Evolutionary conservation across 2,888 invertebrate genomes (phyloP), one percentile per base, ranked within the genome.

Genomic region (Andrena fulva): DNA sequence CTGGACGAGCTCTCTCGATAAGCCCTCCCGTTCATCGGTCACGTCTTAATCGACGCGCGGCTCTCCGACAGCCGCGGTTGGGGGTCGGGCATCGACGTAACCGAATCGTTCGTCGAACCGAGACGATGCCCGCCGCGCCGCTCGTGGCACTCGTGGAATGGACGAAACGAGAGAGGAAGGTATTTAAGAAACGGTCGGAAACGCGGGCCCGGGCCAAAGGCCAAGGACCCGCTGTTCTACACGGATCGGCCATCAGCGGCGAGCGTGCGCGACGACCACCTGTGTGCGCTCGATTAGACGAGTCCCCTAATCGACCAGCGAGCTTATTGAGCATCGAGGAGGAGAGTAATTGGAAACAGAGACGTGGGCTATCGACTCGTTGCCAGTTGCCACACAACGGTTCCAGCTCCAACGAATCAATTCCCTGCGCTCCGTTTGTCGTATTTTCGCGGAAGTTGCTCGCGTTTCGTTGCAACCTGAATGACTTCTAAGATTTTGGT

Each of bases 1-100:
- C 81, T 82, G 50, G 81, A 59, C 68, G 80, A 77, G 75, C 74
- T 82, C 72, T 29, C 80, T 87, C 88, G 85, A 89, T 88, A 86
- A 82, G 80, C 76, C 56, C 80, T 74, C 70, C 83, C 82, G 84
- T 88, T 82, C 88, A 84, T 89, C 85, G 87, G 82, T 86, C 88
- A 87, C 88, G 89, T 85, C 87, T 87, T 88, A 85, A 88, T 88
- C 89, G 89, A 85, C 87, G 80, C 79, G 74, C 69, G 70, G 75
- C 70, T 74, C 86, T 78, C 79, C 74, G 88, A 87, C 83, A 85
- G 88, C 73, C 86, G 16, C 87, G 85, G 88, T 85, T 85, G 88
- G 88, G 89, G 87, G 88, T 86, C 89, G 77, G 56, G 60, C 80
- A 76, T 88, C 86, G 82, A 80, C 80, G 83, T 78, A 87, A 88